Percentiles rank a stretch among this genome's conserved stretches.
These are phyloP conservation scores for Sesia bembeciformis DNA, from an alignment of 2,888 invertebrate genomes.

Conservation along the genomic window DNA sequence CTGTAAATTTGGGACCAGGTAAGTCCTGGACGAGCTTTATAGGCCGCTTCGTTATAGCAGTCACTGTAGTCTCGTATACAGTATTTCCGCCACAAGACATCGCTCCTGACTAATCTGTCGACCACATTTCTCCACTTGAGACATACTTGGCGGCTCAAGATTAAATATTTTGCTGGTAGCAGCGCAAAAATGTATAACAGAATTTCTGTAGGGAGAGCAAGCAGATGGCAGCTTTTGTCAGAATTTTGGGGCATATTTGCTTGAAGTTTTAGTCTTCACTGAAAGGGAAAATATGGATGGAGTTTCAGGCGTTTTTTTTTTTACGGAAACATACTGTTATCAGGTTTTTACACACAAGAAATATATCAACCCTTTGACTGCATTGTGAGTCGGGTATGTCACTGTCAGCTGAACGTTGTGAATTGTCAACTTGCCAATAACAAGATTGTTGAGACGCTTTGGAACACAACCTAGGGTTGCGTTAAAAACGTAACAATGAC, in stretches of 20 bases:
- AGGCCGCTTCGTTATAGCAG: conserved; percentile 22
- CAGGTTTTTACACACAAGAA: not conserved
- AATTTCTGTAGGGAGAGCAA: conserved; percentile 36
- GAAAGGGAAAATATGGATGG: too few species aligned
- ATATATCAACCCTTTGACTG: not conserved
- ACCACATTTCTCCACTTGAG: conserved; percentile 38
- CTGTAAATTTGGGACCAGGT: conserved; percentile 43
- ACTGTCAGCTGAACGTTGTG: too few species aligned
- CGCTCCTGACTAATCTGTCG: conserved; percentile 27
- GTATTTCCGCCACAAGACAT: conserved; percentile 31
- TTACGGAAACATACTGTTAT: not conserved
- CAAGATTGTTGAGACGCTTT: too few species aligned
- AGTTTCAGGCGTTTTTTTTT: not conserved
- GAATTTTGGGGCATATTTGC: too few species aligned
- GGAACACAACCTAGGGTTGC: too few species aligned
- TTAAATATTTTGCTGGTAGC: conserved; percentile 31
- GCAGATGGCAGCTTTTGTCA: not conserved
- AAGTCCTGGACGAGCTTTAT: conserved; percentile 23
- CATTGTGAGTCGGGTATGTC: too few species aligned
- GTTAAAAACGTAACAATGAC: too few species aligned
- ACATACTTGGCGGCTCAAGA: conserved; percentile 40
- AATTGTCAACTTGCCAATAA: too few species aligned
- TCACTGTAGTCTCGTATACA: conserved; percentile 32
- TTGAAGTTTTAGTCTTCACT: too few species aligned
- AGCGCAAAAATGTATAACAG: conserved; percentile 33